Conservation (phyloP, 2,888 invertebrate genomes). For the Sarcophaga carnaria region DNA sequence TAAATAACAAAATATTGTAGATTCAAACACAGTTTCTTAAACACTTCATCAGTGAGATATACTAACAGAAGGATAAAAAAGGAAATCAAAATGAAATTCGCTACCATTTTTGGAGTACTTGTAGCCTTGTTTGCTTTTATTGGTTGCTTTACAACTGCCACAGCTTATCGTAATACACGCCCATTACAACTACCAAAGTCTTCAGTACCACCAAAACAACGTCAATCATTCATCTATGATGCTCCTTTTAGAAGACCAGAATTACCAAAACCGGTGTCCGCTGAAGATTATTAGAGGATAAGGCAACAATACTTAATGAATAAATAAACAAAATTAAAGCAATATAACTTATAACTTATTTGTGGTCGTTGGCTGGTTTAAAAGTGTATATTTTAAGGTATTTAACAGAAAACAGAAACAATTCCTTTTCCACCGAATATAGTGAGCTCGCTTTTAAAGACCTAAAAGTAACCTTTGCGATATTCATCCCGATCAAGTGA, state of each 20-base stretch:
- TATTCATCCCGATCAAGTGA: too few species aligned
- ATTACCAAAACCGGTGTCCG: constrained; percentile 52
- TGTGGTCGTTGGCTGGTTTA: too few species aligned
- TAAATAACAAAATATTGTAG: not conserved
- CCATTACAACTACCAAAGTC: constrained; percentile 45
- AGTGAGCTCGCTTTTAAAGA: too few species aligned
- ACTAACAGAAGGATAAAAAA: not conserved
- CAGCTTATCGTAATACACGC: constrained; percentile 47
- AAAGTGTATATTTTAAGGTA: too few species aligned
- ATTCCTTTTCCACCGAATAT: too few species aligned
- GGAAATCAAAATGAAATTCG: constrained; percentile 43
- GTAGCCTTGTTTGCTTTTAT: constrained; percentile 43
- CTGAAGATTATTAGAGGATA: constrained; percentile 4
- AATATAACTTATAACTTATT: too few species aligned
- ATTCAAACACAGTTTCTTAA: constrained; percentile 46
- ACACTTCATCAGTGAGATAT: not conserved
- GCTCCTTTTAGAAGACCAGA: constrained; percentile 58
- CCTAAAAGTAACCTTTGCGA: too few species aligned
- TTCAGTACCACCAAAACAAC: constrained; percentile 47
- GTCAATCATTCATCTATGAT: constrained; percentile 63
- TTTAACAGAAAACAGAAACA: too few species aligned
- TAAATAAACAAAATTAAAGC: not conserved
- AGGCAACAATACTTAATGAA: not conserved
- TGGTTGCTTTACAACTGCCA: constrained; percentile 21
- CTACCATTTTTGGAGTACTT: constrained; percentile 23